These are phyloP conservation scores for Bursaphelenchus okinawaensis DNA, from an alignment of 2,888 invertebrate species.

Conservation along the genomic window DNA sequence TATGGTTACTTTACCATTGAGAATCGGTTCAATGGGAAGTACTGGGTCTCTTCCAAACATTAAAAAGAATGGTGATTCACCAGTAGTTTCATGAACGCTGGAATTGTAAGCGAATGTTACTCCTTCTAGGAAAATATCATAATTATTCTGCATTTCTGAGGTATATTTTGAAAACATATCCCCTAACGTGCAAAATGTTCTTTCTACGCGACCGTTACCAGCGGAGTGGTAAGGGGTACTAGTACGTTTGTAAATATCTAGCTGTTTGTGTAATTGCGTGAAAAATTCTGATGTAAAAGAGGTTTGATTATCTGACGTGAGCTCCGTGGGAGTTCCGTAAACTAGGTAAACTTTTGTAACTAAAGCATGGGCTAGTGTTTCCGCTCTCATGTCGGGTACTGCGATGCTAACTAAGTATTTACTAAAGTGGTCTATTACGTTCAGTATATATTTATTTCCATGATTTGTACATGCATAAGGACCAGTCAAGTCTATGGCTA, in stretches of 20 bases:
- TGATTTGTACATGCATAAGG: slow-evolving; percentile 13
- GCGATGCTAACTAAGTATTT: slow-evolving; percentile 41
- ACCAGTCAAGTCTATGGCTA: slow-evolving; percentile 25
- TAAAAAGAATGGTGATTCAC: slow-evolving; percentile 24
- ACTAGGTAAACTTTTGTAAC: slow-evolving; percentile 27
- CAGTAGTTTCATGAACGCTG: slow-evolving; percentile 18
- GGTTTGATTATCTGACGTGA: slow-evolving; percentile 43
- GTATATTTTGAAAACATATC: slow-evolving; percentile 20
- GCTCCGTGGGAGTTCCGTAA: slow-evolving; percentile 30
- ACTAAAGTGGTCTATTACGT: slow-evolving; percentile 11
- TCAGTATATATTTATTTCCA: slow-evolving; percentile 20
- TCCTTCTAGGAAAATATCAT: slow-evolving; percentile 15
- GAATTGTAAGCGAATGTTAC: slow-evolving; percentile 28
- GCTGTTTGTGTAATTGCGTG: slow-evolving; percentile 21
- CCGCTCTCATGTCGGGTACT: slow-evolving; percentile 48
- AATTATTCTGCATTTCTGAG: slow-evolving; percentile 13
- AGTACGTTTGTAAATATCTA: slow-evolving; percentile 22
- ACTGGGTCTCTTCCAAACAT: slow-evolving; percentile 2
- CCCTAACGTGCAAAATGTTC: slow-evolving; percentile 27
- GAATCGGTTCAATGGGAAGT: background rate
- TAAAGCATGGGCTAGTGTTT: slow-evolving; percentile 47
- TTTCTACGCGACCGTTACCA: slow-evolving; percentile 43
- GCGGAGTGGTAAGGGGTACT: slow-evolving; percentile 29
- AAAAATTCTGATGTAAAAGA: slow-evolving; percentile 27
- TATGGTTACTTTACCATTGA: background rate